Conservation (phyloP, 1,140 invertebrate genomes). For the Venturia canescens region DNA sequence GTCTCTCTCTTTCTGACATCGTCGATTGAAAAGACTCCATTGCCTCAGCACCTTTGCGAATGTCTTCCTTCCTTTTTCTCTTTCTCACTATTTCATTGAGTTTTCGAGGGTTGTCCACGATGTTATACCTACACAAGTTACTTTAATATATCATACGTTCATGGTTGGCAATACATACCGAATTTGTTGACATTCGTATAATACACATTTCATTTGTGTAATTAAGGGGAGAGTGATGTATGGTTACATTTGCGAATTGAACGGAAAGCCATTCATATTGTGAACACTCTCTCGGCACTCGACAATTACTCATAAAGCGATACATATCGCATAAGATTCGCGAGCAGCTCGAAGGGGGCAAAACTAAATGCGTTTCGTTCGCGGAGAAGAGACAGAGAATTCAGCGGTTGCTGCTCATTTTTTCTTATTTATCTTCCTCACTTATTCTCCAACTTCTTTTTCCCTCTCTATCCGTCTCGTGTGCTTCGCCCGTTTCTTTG, state of each 20-base stretch:
- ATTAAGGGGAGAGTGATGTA: slow-evolving; percentile 66
- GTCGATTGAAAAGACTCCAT: background rate
- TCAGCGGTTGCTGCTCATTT: slow-evolving; percentile 39
- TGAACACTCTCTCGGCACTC: slow-evolving; percentile 63
- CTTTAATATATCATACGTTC: slow-evolving; percentile 42
- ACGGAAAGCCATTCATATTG: slow-evolving; percentile 69
- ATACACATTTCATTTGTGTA: slow-evolving; percentile 67
- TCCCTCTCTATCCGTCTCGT: slow-evolving; percentile 17
- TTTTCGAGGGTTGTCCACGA: background rate
- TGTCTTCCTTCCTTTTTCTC: background rate
- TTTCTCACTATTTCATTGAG: background rate
- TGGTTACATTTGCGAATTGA: slow-evolving; percentile 64
- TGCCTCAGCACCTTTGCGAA: background rate
- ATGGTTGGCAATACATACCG: slow-evolving; percentile 47
- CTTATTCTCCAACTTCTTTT: no score
- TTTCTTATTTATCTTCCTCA: no score
- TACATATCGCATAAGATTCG: slow-evolving; percentile 64
- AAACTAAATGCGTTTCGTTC: slow-evolving; percentile 51
- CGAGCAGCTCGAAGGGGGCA: slow-evolving; percentile 50
- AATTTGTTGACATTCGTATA: slow-evolving; percentile 69
- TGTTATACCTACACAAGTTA: slow-evolving; percentile 16
- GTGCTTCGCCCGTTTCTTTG: background rate
- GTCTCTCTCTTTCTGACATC: background rate
- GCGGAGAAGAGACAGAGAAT: slow-evolving; percentile 39
- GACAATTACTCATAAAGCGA: slow-evolving; percentile 67